Evolutionary conservation across 2,888 invertebrate genomes (phyloP).

Genomic region (Ecdyonurus torrentis): DNA sequence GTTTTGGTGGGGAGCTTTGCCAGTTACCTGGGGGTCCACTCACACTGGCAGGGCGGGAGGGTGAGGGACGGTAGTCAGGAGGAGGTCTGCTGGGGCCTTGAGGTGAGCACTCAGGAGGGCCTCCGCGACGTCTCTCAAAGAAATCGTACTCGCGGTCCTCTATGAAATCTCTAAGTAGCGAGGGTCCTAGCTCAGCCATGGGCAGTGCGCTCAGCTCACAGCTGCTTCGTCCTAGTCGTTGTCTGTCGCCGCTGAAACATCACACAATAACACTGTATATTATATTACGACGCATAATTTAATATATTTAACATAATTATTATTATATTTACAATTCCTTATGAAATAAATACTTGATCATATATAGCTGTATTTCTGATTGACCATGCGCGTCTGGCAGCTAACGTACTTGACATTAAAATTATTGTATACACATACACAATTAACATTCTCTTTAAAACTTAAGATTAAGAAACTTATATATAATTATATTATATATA

Average conservation of each 20-base stretch:
- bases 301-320: no score
- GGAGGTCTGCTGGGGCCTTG: not conserved
- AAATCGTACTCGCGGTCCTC: conserved; percentile 61
- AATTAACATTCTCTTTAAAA: no score
- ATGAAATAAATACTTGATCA: no score
- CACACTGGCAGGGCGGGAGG: not conserved
- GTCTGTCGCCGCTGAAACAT: conserved; percentile 41
- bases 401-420: no score
- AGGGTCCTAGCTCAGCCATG: conserved; percentile 43
- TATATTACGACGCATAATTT: no score
- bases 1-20: not conserved
- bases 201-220: conserved; percentile 63
- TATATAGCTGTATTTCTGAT: no score
- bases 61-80: not conserved
- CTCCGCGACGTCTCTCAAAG: conserved; percentile 59
- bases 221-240: conserved; percentile 52
- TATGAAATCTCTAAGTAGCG: conserved; percentile 47
- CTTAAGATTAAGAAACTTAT: no score
- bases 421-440: no score
- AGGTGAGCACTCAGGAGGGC: conserved; percentile 20
- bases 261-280: not conserved
- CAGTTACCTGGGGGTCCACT: not conserved
- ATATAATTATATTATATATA: no score
- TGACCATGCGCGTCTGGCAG: no score
- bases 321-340: no score